phyloP scores from a whole-genome alignment of 2,797 vertebrate species.

The Cynodonichthys magdalenae region DNA sequence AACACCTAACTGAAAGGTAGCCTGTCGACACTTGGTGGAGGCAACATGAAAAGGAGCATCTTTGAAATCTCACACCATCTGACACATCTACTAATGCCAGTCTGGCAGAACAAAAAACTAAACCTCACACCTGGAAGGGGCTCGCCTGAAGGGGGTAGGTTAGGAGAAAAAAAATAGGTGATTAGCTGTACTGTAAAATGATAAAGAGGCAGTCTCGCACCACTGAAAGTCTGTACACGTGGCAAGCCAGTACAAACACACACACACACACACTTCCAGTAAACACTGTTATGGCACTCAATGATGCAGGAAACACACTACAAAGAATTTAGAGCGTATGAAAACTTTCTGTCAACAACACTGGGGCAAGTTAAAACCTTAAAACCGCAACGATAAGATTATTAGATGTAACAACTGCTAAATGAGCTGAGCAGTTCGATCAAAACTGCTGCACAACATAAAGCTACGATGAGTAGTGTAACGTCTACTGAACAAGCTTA shows the following conservation, averaged over 20 bases:
- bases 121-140: slow-evolving; percentile 4
- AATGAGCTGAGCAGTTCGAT: too few species aligned
- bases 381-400: not conserved
- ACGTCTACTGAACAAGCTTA: too few species aligned
- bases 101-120: not conserved
- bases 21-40: not conserved
- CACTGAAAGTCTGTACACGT: slow-evolving; percentile 59
- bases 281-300: slow-evolving; percentile 5
- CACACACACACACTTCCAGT: slow-evolving; percentile 23
- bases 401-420: too few species aligned
- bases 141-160: slow-evolving; percentile 17
- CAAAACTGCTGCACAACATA: too few species aligned
- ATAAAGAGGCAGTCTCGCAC: slow-evolving; percentile 26
- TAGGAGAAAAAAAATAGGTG: slow-evolving; percentile 21
- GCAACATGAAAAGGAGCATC: not conserved
- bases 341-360: slow-evolving; percentile 3
- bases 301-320: slow-evolving; percentile 18
- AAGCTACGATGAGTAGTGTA: too few species aligned
- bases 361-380: not conserved
- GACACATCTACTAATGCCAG: not conserved
- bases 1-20: not conserved
- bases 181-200: slow-evolving; percentile 29
- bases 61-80: too few species aligned
- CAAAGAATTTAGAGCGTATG: slow-evolving; percentile 10
- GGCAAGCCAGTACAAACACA: slow-evolving; percentile 42